Percentiles rank a stretch among this genome's conserved stretches.
phyloP scores from a whole-genome alignment of 1,140 invertebrate species.

The Manduca sexta region DNA sequence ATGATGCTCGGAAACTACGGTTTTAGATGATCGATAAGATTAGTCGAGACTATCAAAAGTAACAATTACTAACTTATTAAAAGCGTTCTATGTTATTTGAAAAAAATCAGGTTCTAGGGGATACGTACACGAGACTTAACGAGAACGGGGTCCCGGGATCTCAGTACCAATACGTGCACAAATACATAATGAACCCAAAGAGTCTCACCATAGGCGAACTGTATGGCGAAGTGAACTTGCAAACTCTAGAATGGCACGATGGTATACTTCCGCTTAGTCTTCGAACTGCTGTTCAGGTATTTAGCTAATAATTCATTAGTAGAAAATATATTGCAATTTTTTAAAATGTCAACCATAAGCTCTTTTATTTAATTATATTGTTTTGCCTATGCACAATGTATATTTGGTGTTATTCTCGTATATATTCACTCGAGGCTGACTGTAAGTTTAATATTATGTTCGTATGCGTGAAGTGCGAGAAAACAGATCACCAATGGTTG shows the following conservation, averaged over 20 bases:
- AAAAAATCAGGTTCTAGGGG: conserved; percentile 81
- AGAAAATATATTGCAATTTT: conserved; percentile 16
- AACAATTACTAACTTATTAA: too few relatives aligned
- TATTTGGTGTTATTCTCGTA: too few relatives aligned
- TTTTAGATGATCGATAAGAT: conserved; percentile 4
- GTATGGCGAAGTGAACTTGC: conserved; percentile 89
- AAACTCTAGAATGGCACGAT: conserved; percentile 92
- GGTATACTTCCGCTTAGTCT: conserved; percentile 85
- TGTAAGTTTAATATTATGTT: too few relatives aligned
- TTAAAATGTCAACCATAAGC: too few relatives aligned
- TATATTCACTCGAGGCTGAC: too few relatives aligned
- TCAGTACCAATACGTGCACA: conserved; percentile 77
- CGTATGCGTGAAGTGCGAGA: conserved; percentile 66
- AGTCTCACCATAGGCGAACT: conserved; percentile 90
- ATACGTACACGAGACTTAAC: conserved; percentile 77
- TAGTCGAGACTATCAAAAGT: background rate
- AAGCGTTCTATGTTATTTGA: conserved; percentile 16
- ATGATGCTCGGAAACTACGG: too few relatives aligned
- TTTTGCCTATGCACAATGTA: too few relatives aligned
- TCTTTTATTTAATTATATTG: too few relatives aligned
- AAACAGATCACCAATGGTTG: conserved; percentile 83
- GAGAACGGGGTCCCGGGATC: conserved; percentile 72
- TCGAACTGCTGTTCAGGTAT: conserved; percentile 79
- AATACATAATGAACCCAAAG: conserved; percentile 90
- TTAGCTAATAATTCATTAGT: background rate